Evolutionary conservation across 1,140 invertebrate genomes (phyloP).

Genomic region (Heliconius melpomene): DNA sequence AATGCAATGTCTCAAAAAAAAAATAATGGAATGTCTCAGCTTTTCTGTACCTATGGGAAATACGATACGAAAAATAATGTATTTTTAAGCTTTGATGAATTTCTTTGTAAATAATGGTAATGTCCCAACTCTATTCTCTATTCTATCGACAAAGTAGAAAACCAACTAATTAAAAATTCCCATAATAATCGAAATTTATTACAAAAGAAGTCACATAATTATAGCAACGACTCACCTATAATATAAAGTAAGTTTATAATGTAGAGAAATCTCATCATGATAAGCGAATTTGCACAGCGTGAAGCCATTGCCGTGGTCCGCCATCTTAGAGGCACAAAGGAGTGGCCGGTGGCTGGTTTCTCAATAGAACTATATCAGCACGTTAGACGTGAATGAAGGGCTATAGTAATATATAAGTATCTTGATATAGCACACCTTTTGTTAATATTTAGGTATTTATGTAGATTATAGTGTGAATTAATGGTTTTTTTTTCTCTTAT

Average conservation of each 20-base stretch:
- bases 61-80: no score
- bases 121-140: no score
- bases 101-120: no score
- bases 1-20: no score
- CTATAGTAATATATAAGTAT: neutral
- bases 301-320: slow-evolving; percentile 31
- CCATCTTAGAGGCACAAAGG: slow-evolving; percentile 42
- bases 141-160: neutral
- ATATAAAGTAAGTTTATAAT: neutral
- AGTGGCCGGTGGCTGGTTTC: slow-evolving; percentile 10
- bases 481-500: no score
- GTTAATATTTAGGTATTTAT: neutral
- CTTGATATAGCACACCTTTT: neutral
- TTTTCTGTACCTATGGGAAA: no score
- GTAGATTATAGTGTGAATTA: no score
- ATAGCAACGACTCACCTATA: neutral
- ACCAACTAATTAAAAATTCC: no score
- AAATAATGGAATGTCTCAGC: no score
- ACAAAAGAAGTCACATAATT: neutral
- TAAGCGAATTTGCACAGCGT: slow-evolving; percentile 38
- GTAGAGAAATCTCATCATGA: slow-evolving; percentile 16
- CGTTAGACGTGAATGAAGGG: neutral
- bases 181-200: no score
- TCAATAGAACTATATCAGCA: slow-evolving; percentile 18
- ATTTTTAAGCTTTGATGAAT: no score